phyloP scores from a whole-genome alignment of 1,140 invertebrate genomes.

The Periplaneta americana region DNA sequence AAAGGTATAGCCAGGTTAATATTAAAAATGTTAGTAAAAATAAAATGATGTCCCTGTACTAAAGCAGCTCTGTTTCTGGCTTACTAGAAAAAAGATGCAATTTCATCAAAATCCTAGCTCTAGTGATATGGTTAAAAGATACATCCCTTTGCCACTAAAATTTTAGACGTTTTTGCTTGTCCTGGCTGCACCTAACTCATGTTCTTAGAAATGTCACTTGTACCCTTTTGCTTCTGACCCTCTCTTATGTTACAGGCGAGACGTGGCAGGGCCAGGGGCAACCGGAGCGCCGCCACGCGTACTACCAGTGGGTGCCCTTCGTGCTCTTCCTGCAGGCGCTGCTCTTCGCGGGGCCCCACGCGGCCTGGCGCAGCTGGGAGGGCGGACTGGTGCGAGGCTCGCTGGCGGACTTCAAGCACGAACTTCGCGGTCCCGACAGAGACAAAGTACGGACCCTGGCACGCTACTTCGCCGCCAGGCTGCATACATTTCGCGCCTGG shows the following conservation, averaged over 20 bases:
- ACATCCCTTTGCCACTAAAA: no score
- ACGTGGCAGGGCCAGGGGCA: slow-evolving; percentile 47
- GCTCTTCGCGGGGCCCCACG: slow-evolving; percentile 34
- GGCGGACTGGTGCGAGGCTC: slow-evolving; percentile 50
- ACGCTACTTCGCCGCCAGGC: slow-evolving; percentile 25
- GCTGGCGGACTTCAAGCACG: neutral
- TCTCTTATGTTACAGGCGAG: slow-evolving; percentile 49
- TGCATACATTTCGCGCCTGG: slow-evolving; percentile 63
- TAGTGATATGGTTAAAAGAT: no score
- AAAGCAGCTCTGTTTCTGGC: no score
- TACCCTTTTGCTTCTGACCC: no score
- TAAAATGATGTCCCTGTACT: no score
- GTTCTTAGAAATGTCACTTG: no score
- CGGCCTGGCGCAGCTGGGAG: slow-evolving; percentile 34
- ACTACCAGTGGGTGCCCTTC: slow-evolving; percentile 91
- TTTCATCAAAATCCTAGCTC: no score
- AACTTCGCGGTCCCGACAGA: neutral
- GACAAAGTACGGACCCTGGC: neutral
- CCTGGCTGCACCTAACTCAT: no score
- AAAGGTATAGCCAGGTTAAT: no score
- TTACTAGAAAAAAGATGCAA: no score
- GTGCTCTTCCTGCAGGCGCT: slow-evolving; percentile 61
- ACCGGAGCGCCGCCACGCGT: slow-evolving; percentile 56
- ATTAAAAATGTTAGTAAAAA: no score
- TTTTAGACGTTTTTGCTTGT: no score